Conservation (phyloP, 1,140 invertebrate genomes). For the Cherax quadricarinatus region DNA sequence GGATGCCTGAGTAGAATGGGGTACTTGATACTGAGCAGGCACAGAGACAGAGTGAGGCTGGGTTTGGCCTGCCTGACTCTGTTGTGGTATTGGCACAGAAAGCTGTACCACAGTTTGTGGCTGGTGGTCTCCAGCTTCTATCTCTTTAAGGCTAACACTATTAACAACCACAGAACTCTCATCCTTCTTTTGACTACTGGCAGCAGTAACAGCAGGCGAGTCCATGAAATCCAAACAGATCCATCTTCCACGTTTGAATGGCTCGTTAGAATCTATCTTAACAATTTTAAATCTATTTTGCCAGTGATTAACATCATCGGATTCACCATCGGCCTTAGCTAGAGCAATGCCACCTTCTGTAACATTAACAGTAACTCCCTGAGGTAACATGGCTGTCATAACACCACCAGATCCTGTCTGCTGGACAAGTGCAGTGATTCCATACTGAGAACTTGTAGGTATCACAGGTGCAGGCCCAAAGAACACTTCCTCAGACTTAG, state of each 20-base stretch:
- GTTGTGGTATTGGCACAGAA: constrained; percentile 78
- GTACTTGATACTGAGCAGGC: constrained; percentile 52
- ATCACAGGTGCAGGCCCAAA: constrained; percentile 88
- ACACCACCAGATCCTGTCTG: constrained; percentile 77
- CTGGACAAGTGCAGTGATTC: constrained; percentile 85
- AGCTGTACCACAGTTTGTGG: constrained; percentile 78
- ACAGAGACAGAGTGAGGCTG: constrained; percentile 54
- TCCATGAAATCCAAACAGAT: constrained; percentile 97
- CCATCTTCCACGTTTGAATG: constrained; percentile 95
- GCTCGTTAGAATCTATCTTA: constrained; percentile 96
- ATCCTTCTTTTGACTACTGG: constrained; percentile 56
- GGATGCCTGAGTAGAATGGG: constrained; percentile 52
- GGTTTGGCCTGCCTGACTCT: constrained; percentile 55
- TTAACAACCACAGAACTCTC: constrained; percentile 50
- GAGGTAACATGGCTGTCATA: constrained; percentile 80
- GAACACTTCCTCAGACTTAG: constrained; percentile 83
- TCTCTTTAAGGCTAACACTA: constrained; percentile 44
- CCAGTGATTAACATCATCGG: constrained; percentile 96
- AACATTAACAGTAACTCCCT: constrained; percentile 95
- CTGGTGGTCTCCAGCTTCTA: constrained; percentile 76
- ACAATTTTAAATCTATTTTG: constrained; percentile 91
- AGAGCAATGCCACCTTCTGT: constrained; percentile 97
- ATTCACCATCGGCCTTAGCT: constrained; percentile 97
- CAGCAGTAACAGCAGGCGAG: constrained; percentile 72
- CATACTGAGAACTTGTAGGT: constrained; percentile 89